Evolutionary conservation across 2,888 invertebrate genomes (phyloP).

Genomic region (Palloptera scutellata): DNA sequence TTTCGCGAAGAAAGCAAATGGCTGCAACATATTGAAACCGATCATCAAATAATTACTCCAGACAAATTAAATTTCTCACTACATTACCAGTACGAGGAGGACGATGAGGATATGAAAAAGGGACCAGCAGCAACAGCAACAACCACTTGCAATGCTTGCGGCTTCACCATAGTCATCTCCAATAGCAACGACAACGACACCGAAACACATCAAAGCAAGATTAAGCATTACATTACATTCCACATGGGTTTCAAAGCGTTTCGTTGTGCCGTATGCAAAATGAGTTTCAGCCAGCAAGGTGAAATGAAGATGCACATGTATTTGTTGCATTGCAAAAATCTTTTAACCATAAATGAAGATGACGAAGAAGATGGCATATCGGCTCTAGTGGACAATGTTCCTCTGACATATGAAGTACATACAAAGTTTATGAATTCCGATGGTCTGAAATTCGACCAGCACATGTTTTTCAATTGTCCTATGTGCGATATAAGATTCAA

Average conservation of each 20-base stretch:
- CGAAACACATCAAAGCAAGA: constrained; percentile 13
- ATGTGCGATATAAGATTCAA: constrained; percentile 14
- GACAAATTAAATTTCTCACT: constrained; percentile 16
- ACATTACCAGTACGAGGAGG: not conserved
- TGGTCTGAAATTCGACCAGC: not conserved
- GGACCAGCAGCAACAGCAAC: not conserved
- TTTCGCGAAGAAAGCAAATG: constrained; percentile 11
- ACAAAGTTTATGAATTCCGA: not conserved
- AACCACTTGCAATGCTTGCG: constrained; percentile 20
- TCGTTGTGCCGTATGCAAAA: constrained; percentile 21
- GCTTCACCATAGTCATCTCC: constrained; percentile 2
- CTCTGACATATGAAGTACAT: constrained; percentile 9
- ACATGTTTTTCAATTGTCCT: constrained; percentile 13
- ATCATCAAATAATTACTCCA: constrained; percentile 9
- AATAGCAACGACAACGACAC: not conserved
- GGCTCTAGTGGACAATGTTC: not conserved
- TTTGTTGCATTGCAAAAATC: constrained; percentile 19
- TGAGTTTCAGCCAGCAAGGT: constrained; percentile 20
- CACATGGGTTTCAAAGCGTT: constrained; percentile 22
- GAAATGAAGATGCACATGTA: constrained; percentile 28
- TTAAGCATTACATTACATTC: constrained; percentile 21
- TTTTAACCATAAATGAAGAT: not conserved
- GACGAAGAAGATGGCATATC: constrained; percentile 11
- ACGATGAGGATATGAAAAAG: not conserved
- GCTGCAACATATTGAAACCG: constrained; percentile 15